These are phyloP conservation scores for Dicyrtoma fusca DNA, from an alignment of 2,888 invertebrate species.

Conservation along the genomic window DNA sequence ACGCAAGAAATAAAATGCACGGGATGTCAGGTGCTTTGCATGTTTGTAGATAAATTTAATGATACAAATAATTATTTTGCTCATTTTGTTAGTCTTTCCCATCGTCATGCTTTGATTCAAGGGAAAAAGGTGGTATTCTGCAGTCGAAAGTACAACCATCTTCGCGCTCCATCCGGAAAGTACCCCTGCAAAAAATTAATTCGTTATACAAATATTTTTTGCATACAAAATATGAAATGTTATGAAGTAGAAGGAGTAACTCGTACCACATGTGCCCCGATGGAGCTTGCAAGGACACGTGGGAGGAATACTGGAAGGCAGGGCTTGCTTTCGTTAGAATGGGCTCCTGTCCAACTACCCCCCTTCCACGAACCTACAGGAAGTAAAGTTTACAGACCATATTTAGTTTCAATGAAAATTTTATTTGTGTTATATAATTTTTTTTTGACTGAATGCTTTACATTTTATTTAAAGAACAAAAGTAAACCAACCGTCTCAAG, in stretches of 20 bases:
- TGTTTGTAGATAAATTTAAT: background rate
- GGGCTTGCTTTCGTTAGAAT: constrained; percentile 83
- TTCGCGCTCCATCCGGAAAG: constrained; percentile 95
- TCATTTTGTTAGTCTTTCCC: constrained; percentile 45
- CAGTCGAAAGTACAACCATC: constrained; percentile 97
- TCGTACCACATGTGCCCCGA: constrained; percentile 96
- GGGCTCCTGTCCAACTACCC: constrained; percentile 98
- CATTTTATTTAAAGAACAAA: too few species aligned
- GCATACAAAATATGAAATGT: background rate
- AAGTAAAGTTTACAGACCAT: too few species aligned
- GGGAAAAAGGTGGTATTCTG: constrained; percentile 93
- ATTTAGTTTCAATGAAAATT: too few species aligned
- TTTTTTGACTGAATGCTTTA: too few species aligned
- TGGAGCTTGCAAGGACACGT: constrained; percentile 94
- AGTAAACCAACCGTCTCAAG: constrained; percentile 76
- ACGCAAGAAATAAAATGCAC: too few species aligned
- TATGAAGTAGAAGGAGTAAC: background rate
- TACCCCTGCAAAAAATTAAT: constrained; percentile 70
- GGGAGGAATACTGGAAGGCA: constrained; percentile 97
- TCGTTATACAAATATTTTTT: too few species aligned
- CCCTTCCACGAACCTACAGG: constrained; percentile 74
- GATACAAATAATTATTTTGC: background rate
- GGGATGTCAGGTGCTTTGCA: too few species aligned
- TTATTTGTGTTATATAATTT: too few species aligned
- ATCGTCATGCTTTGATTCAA: constrained; percentile 89